A percentile compares a stretch with the other conserved stretches of the same genome.
Evolutionary conservation across 2,888 invertebrate genomes (phyloP).

Genomic region (Nysson spinosus): DNA sequence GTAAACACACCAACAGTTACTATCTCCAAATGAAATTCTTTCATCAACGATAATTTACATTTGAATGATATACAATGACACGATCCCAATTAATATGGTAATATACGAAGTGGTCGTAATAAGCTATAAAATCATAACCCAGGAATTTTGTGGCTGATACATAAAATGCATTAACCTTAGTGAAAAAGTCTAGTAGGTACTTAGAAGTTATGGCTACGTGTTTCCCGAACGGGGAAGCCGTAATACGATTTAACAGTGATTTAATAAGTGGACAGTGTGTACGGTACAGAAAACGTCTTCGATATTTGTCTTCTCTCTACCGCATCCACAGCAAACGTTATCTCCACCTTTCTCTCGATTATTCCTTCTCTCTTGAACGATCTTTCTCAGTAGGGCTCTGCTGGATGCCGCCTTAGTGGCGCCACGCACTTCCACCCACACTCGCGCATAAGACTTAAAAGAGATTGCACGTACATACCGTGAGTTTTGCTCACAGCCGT

Average conservation of each 20-base stretch:
- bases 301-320: slow-evolving; percentile 33
- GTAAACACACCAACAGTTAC: slow-evolving; percentile 33
- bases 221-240: slow-evolving; percentile 34
- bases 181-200: not conserved
- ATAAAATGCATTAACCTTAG: not conserved
- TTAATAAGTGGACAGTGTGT: slow-evolving; percentile 56
- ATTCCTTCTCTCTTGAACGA: slow-evolving; percentile 34
- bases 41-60: slow-evolving; percentile 47
- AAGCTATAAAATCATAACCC: slow-evolving; percentile 15
- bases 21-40: slow-evolving; percentile 28
- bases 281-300: slow-evolving; percentile 38
- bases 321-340: slow-evolving; percentile 33
- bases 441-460: slow-evolving; percentile 38
- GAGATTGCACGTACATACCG: slow-evolving; percentile 28
- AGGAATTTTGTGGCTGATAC: slow-evolving; percentile 34
- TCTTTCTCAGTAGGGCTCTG: slow-evolving; percentile 57
- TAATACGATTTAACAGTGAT: slow-evolving; percentile 60
- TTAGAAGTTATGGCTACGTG: slow-evolving; percentile 43
- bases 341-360: slow-evolving; percentile 45
- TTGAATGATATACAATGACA: slow-evolving; percentile 38
- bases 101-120: slow-evolving; percentile 3
- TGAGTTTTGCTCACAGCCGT: slow-evolving; percentile 18
- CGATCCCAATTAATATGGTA: slow-evolving; percentile 31
- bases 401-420: slow-evolving; percentile 72
- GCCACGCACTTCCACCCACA: slow-evolving; percentile 70